Base-by-base conservation (phyloP, 2,797 vertebrate genomes). In the Kryptolebias ocellatus region DNA sequence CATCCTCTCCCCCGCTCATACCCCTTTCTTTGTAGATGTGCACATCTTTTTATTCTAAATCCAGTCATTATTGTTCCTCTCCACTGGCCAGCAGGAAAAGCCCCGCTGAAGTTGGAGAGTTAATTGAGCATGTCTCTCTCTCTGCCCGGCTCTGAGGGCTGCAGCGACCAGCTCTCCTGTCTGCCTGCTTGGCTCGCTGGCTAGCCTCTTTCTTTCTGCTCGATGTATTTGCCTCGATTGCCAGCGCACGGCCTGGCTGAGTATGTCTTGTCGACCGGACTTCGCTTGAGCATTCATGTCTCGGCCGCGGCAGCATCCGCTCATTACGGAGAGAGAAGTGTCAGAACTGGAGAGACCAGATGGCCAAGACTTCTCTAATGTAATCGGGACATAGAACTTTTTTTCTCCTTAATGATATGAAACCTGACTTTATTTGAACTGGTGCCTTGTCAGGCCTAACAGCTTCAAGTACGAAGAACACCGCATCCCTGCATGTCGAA, bases 31-130 rank as follows among this genome's bases (percentile, higher is more conserved):
- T 93, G 88, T 93, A 92, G 92, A 92, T 88, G 85, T 88, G 88
- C 92, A 91, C 91, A 92, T 93, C 92, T 93, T 93, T 93, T 94
- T 93, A 93, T 93, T 94, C 92, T 91, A 94, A 94, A 93, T 92
- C 90, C 92, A 84, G 90, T 90, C 88, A 92, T 94, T 94, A 94
- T 91, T 83, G 90, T 92, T 93, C 88, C 92, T 91, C 92, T 93
- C 92, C 89, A 92, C 90, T 89, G 90, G 87, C 90, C 93, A 92
- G 91, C 83, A 80, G 92, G 89, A 92, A 93, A 93, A 92, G 88
- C 89, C 89, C 84, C 56, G 89, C 92, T 90, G 87, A 92, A 92
- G 90, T 92, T 91, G 92, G 85, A 76, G 89, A 91, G 85, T 93
- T 94, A 95, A 94, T 95, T 94, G 91, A 93, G 92, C 90, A 67